Base-by-base conservation (phyloP, 2,888 invertebrate genomes). In the Macaria liturata region DNA sequence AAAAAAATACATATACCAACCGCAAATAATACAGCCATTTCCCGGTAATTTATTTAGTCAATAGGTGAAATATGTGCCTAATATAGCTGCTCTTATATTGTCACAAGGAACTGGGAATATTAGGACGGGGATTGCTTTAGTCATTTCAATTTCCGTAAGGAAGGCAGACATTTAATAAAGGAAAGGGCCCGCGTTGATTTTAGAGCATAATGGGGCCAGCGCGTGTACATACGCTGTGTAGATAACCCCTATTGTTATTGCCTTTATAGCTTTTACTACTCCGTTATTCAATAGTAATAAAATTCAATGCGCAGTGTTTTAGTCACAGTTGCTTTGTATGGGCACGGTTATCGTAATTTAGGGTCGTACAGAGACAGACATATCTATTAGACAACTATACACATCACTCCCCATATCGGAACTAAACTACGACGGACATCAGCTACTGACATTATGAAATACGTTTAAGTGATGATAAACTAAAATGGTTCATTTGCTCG, bases 141-240 rank as follows among this genome's bases (percentile, higher is more conserved):
- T 76, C 65, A 80, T 81, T 78, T 74, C 76, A 80, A 80, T 81
- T 80, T 82, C 77, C 76, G 70, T 73, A 69, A 72, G 71, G 75
- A 69, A 72, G 67, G 67, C 60, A 66, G 37, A 49, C 71, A 74
- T 80, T 79, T 74, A 75, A 77, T 78, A 79, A 74, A 74, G 76
- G 75, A 72, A 72, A 64, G 74, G 76, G 65, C 71, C 64, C 51
- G 54, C 63, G 63, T 62, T 63, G 67, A 65, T 70, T 67, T 68
- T 57, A 69, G 70, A 75, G 63, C 66, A 66, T 64, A 69, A 68
- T 66, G 60, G 68, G 49, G 59, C 51, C 47, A 64, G 60, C 67
- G 67, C 57, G 54, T 30, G 46, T 52, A 31, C 20, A 34, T 55
- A 48, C 47, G 31, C 49, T 59, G 51, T 47, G 48, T 8, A 49